phyloP scores from a whole-genome alignment of 2,113 vertebrate species.

The Nyctibius bracteatus region DNA sequence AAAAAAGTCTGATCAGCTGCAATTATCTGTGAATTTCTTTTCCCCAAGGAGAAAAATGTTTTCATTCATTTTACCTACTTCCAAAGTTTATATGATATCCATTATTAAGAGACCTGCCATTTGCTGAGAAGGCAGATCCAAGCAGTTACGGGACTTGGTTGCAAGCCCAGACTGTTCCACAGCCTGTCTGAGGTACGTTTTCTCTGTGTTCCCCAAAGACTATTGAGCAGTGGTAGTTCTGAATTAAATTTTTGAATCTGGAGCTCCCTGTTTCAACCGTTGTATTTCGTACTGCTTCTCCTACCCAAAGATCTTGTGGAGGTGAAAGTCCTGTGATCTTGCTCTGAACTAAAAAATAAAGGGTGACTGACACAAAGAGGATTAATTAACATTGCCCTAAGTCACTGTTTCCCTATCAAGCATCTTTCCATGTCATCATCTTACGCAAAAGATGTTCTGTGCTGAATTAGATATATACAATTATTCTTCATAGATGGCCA shows the following conservation, averaged over 20 bases:
- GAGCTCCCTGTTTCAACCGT: background rate
- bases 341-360: background rate
- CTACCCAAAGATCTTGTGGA: background rate
- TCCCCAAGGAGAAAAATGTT: background rate
- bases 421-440: background rate
- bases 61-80: background rate
- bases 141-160: background rate
- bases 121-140: background rate
- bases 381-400: background rate
- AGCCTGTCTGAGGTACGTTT: background rate
- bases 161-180: background rate
- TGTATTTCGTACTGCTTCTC: background rate
- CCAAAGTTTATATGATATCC: background rate
- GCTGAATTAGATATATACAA: background rate
- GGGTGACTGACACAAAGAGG: background rate
- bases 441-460: background rate
- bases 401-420: background rate
- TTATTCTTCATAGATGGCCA: background rate
- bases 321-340: background rate
- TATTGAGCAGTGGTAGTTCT: background rate
- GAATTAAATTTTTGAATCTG: background rate
- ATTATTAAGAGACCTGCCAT: background rate
- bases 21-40: background rate
- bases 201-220: background rate
- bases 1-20: background rate